Evolutionary conservation across 2,888 invertebrate species (phyloP).

Genomic region (Seira musarum): DNA sequence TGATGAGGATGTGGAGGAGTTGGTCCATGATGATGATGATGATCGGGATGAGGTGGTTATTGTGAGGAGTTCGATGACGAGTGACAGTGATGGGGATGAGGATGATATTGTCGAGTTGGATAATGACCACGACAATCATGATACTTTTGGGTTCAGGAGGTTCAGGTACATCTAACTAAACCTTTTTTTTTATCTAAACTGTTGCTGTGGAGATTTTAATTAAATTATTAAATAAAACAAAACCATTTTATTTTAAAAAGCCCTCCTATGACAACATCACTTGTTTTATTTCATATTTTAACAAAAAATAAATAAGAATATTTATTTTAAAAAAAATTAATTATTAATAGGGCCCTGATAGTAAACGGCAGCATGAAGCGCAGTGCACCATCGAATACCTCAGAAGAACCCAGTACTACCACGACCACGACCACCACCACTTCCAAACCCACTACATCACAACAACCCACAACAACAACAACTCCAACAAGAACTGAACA

Average conservation of each 20-base stretch:
- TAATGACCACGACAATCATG: conserved; percentile 27
- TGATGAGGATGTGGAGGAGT: conserved; percentile 22
- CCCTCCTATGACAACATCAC: too few species aligned
- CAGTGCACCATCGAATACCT: background rate
- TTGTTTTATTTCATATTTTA: too few species aligned
- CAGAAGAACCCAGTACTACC: background rate
- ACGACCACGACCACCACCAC: background rate
- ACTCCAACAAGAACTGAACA: background rate
- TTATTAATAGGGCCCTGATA: conserved; percentile 24
- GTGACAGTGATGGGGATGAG: background rate
- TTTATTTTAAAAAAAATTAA: background rate
- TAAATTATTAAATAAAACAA: too few species aligned
- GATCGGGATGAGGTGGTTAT: background rate
- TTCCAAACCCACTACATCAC: background rate
- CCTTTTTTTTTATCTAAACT: background rate
- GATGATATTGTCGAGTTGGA: conserved; percentile 23
- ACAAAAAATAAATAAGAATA: too few species aligned
- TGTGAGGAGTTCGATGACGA: background rate
- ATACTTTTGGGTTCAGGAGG: conserved; percentile 3
- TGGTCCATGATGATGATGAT: background rate
- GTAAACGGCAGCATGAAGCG: conserved; percentile 36
- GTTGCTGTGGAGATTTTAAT: too few species aligned
- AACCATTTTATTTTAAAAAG: too few species aligned
- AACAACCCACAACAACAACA: background rate
- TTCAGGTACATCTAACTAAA: conserved; percentile 27